phyloP scores from a whole-genome alignment of 2,888 invertebrate genomes.

The Morpho helenor region DNA sequence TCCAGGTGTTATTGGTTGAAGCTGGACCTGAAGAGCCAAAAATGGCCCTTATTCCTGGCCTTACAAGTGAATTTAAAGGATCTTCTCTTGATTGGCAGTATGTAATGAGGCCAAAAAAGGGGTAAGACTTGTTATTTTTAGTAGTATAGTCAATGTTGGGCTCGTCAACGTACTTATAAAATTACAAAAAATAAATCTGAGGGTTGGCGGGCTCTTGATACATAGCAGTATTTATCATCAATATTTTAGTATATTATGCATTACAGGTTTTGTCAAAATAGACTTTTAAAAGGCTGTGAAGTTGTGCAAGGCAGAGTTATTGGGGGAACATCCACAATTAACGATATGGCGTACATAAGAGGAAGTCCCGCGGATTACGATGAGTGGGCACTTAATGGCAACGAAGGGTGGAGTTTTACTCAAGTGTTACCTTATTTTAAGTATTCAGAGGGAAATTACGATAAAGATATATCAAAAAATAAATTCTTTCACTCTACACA shows the following conservation, averaged over 20 bases:
- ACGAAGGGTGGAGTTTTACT: constrained; percentile 64
- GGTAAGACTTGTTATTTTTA: constrained; percentile 40
- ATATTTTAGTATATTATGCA: constrained; percentile 13
- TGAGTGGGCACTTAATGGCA: constrained; percentile 65
- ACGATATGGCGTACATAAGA: constrained; percentile 70
- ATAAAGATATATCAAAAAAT: constrained; percentile 66
- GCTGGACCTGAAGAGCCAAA: constrained; percentile 68
- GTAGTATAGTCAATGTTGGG: background rate
- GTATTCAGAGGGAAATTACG: constrained; percentile 72
- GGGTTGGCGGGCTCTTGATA: background rate
- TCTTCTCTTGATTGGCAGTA: constrained; percentile 66
- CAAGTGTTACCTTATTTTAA: constrained; percentile 67
- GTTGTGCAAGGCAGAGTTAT: constrained; percentile 64
- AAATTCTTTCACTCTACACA: constrained; percentile 64
- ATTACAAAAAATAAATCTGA: background rate
- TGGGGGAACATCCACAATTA: constrained; percentile 66
- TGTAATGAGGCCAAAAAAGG: constrained; percentile 63
- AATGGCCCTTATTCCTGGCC: constrained; percentile 62
- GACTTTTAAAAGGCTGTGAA: constrained; percentile 53
- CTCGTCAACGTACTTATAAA: background rate
- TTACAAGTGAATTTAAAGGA: constrained; percentile 65
- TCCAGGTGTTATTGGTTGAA: constrained; percentile 58
- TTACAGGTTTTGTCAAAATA: constrained; percentile 67
- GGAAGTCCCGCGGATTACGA: constrained; percentile 71
- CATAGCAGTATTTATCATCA: constrained; percentile 5